Evolutionary conservation across 1,140 invertebrate genomes (phyloP), one percentile per base, ranked within the genome.

Genomic region (Brachystomella parvula): DNA sequence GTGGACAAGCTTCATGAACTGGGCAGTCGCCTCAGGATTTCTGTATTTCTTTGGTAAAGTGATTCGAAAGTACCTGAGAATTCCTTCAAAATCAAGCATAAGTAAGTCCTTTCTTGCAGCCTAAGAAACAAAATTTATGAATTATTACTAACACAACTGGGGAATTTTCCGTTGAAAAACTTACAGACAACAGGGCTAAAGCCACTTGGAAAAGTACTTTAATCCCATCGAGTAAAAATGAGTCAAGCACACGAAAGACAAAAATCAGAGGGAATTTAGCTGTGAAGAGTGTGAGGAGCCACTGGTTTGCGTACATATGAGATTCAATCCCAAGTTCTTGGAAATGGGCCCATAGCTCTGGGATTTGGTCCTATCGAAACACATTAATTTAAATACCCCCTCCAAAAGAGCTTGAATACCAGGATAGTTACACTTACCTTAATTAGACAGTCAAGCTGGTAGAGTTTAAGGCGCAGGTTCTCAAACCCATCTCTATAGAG

Each of bases 271-370:
- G 96, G 80, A 99, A 99, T 76, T 97, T 89, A 19, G 96, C 95
- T 2, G 96, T 99, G 80, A 96, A 99, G 17, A 99, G 80, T 0
- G 96, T 99, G 28, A 99, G 85, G 82, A 99, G 98, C 97, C 97
- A 99, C 81, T 99, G 96, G 33, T 92, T 94, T 28, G 95, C 96
- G 80, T 94, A 99, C 96, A 99, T 99, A 80, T 99, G 96, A 62
- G 93, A 89, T 79, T 99, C 96, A 53, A 99, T 86, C 44, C 90
- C 89, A 75, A 94, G 85, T 75, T 92, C 88, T 70, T 82, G 82
- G 80, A 99, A 98, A 79, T 99, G 96, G 67, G 86, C 84, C 75
- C 88, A 89, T 47, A 99, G 78, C 70, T 96, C 92, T 0, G 88
- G 87, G 58, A 97, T 76, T 78, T 96, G 90, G 78, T 98, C 94